Evolutionary conservation across 2,888 invertebrate species (phyloP), one percentile per base, ranked within the genome.

Genomic region (Stramonita haemastoma): DNA sequence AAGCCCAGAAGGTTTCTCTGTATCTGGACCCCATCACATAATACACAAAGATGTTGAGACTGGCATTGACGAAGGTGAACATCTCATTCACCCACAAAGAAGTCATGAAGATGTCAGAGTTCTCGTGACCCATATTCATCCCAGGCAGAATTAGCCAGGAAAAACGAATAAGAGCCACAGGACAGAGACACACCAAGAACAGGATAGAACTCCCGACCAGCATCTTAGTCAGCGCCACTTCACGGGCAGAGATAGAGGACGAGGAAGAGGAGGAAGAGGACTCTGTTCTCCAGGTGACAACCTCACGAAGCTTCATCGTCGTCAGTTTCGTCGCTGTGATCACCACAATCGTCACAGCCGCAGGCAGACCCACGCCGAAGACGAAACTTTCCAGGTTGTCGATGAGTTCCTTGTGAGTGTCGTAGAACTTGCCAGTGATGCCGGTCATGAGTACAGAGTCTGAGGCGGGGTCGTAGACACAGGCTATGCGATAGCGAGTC

Each of bases 171-270:
- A 83, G 4, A 11, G 56, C 56, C 34, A 19, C 32, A 26, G 83
- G 83, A 32, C 15, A 46, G 13, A 46, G 11, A 26, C 36, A 83
- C 13, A 34, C n/a, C 17, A 83, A 13, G 36, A 83, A 83, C 34
- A 46, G 83, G 13, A 83, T 34, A 0, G 83, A 83, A 22, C 19
- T 46, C 17, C 26, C 36, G 13, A 83, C 32, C 17, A 83, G 83
- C 83, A 83, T 83, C n/a, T 83, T 83, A 5, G 83, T 83, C 36
- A 83, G 83, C 6, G 83, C 83, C 32, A 83, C 32, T 34, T 83
- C 83, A 22, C 26, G 29, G 19, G 83, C 34, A 26, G 83, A 83
- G 1, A 83, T 56, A 8, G 46, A 46, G 46, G 46, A 5, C 13
- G 77, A n/a, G 19, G 77, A 77, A 4, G 77, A 5, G 17, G 77